Percentiles rank a stretch among this genome's conserved stretches.
These are phyloP conservation scores for Stenolophus ochropezus DNA, from an alignment of 2,888 invertebrate species.

Conservation along the genomic window DNA sequence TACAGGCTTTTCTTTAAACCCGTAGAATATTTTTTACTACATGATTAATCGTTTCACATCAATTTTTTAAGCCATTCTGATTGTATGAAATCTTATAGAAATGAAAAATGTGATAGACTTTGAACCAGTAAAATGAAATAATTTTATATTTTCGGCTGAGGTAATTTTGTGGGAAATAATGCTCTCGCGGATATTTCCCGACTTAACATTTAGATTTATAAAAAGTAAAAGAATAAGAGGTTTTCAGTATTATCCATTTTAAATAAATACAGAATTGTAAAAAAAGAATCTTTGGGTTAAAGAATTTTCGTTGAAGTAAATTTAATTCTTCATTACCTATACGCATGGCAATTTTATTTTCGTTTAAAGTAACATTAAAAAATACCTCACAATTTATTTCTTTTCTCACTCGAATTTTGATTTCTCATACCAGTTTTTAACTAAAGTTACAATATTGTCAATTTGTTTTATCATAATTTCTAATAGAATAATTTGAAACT, in stretches of 20 bases:
- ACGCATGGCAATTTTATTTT: too few relatives aligned
- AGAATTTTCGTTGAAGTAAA: too few relatives aligned
- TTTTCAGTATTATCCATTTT: not conserved
- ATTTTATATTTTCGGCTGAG: not conserved
- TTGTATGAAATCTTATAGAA: conserved; percentile 17
- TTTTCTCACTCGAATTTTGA: not conserved
- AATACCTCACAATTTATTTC: not conserved
- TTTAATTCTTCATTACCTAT: too few relatives aligned
- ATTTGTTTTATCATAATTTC: too few relatives aligned
- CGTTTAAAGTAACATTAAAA: not conserved
- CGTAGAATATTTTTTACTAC: conserved; percentile 7
- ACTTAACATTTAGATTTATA: not conserved
- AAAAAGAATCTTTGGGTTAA: too few relatives aligned
- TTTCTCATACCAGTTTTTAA: too few relatives aligned
- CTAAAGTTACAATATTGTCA: too few relatives aligned
- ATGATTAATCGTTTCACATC: conserved; percentile 31
- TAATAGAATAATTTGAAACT: too few relatives aligned
- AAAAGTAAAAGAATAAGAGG: not conserved
- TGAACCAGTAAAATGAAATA: not conserved
- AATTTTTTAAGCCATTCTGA: conserved; percentile 8
- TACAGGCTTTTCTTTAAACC: conserved; percentile 14
- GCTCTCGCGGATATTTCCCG: not conserved
- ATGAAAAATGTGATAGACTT: not conserved
- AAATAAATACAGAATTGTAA: too few relatives aligned
- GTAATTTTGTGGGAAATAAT: not conserved